A percentile compares a stretch with the other conserved stretches of the same genome.
phyloP scores from a whole-genome alignment of 1,140 invertebrate genomes.

The Diachasmimorpha longicaudata region DNA sequence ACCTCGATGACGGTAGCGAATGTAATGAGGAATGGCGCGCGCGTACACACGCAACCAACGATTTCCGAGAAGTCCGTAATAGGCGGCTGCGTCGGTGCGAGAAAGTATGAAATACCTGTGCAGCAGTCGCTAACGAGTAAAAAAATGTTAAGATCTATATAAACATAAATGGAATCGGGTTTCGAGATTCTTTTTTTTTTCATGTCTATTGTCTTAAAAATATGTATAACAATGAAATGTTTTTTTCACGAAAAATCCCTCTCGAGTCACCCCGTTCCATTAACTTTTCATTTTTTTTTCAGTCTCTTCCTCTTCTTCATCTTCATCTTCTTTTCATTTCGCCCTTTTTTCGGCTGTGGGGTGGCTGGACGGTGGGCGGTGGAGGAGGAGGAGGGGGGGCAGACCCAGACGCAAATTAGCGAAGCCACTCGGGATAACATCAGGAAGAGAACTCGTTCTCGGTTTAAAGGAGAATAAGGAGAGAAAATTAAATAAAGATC shows the following conservation, averaged over 20 bases:
- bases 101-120: conserved; percentile 30
- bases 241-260: background rate
- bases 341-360: too few species aligned
- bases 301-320: conserved; percentile 7
- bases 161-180: conserved; percentile 1
- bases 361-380: too few species aligned
- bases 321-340: conserved; percentile 17
- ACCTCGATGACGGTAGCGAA: conserved; percentile 3
- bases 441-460: conserved; percentile 22
- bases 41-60: conserved; percentile 17
- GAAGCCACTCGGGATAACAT: conserved; percentile 17
- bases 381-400: background rate
- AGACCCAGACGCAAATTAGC: conserved; percentile 30
- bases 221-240: background rate
- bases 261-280: background rate
- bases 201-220: background rate
- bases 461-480: background rate
- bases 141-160: conserved; percentile 14
- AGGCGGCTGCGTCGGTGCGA: conserved; percentile 25
- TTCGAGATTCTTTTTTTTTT: background rate
- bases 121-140: conserved; percentile 23
- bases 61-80: conserved; percentile 27
- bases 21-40: conserved; percentile 28
- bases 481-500: background rate
- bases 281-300: background rate